Evolutionary conservation across 2,797 vertebrate genomes (phyloP), one percentile per base, ranked within the genome.

Genomic region (Thalassophryne amazonica): DNA sequence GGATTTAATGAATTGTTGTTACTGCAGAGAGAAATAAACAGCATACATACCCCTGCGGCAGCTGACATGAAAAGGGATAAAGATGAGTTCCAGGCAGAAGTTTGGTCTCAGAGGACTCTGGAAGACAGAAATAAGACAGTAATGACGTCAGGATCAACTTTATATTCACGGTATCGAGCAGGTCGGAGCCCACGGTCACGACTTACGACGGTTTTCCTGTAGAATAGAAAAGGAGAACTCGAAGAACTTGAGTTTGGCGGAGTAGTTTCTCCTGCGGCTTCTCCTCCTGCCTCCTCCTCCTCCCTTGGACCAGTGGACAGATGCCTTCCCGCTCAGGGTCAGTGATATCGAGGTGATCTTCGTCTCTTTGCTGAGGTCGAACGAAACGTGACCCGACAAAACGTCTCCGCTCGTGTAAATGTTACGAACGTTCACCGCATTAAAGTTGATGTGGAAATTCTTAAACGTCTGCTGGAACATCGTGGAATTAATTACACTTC

Each of bases 21-120:
- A n/a, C n/a, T n/a, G n/a, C n/a, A n/a, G n/a, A n/a, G n/a, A n/a
- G n/a, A n/a, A n/a, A n/a, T n/a, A n/a, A n/a, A n/a, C n/a, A n/a
- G n/a, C 37, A 39, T 17, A 77, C 81, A 12, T 43, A 88, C 69
- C 83, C 82, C 0, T 42, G 48, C 0, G 83, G 85, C 1, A 87
- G 3, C 35, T 78, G 79, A 15, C 68, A 76, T 11, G 71, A 32
- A 19, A 85, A 82, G 0, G 56, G 78, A 6, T 63, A 83, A 19
- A 65, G 7, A 23, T 86, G 72, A 0, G 14, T 72, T 7, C 86
- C 82, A 4, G 71, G 47, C 13, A 13, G 58, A 1, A 82, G 38
- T 21, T n/a, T 55, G 2, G 24, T 0, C 12, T 2, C 23, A 5
- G n/a, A 24, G 4, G 3, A 2, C 14, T 10, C 73, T 76, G 53